Base-by-base conservation (phyloP, 2,888 invertebrate genomes). In the Ganaspis brasiliensis region DNA sequence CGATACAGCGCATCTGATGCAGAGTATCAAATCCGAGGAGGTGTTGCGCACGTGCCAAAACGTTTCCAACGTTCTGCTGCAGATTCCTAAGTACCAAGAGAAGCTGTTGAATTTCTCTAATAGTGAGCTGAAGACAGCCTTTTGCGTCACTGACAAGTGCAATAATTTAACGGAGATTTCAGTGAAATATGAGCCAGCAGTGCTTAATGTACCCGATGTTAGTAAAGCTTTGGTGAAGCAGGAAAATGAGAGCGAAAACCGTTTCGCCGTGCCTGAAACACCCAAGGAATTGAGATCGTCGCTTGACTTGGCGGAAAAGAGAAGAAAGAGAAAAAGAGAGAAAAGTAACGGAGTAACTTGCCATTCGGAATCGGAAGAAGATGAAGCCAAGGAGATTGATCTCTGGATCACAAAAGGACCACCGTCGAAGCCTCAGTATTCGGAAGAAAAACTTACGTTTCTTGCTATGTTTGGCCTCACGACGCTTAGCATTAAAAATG, bases 381-480 rank as follows among this genome's bases (percentile, higher is more conserved):
- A 93, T 49, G 92, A 93, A 1, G 92, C 92, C 74, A 91, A 93
- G 57, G 91, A 91, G 74, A 89, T 92, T 80, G 93, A 94, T 79
- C 85, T 92, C n/a, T 92, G 92, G 90, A 93, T 95, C 26, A 94
- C 93, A 61, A 93, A 93, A 81, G 93, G 92, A 75, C 92, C 92
- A 76, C 93, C 93, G 8, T 90, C 92, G n/a, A 92, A 92, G 81
- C 88, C 92, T 19, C 93, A 93, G 81, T 90, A 92, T 74, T 91
- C 92, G 14, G 91, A 92, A 37, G 92, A 92, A 67, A 94, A 96
- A 88, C 88, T 93, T 16, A 91, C 93, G 16, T 95, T 95, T 88
- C 92, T 96, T 73, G 92, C 94, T 31, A 92, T 93, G 82, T 94
- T 95, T 80, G 94, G 93, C 71, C 90, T 96, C 77, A 94, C 94